Percentiles rank a stretch among this genome's conserved stretches.
Evolutionary conservation across 2,888 invertebrate species (phyloP).

Genomic region (Amphipoea oculea): DNA sequence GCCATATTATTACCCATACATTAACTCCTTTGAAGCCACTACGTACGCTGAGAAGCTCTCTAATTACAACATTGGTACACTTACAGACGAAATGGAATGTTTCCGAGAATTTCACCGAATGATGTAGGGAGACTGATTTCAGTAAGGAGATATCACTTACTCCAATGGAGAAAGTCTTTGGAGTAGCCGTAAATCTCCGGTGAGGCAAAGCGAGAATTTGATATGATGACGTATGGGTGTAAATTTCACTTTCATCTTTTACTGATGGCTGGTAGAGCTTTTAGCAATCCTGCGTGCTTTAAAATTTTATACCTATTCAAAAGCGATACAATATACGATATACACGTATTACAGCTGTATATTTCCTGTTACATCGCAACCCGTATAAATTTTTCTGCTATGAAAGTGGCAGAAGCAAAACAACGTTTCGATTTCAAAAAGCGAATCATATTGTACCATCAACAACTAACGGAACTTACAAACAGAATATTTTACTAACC

Average conservation of each 20-base stretch:
- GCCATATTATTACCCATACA: slow-evolving; percentile 52
- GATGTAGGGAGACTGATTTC: slow-evolving; percentile 52
- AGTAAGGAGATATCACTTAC: slow-evolving; percentile 56
- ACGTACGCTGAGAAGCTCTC: slow-evolving; percentile 49
- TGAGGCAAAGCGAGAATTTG: slow-evolving; percentile 28
- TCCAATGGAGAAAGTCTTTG: slow-evolving; percentile 50
- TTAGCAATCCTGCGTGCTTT: neutral
- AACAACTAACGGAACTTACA: slow-evolving; percentile 35
- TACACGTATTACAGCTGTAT: neutral
- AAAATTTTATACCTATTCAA: neutral
- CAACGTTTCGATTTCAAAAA: slow-evolving; percentile 36
- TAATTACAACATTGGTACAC: slow-evolving; percentile 63
- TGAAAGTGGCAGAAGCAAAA: slow-evolving; percentile 16
- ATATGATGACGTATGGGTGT: slow-evolving; percentile 28
- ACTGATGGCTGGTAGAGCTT: neutral
- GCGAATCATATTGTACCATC: slow-evolving; percentile 23
- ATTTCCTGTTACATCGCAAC: neutral
- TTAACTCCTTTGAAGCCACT: slow-evolving; percentile 48
- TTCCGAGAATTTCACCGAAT: slow-evolving; percentile 44
- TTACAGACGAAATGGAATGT: slow-evolving; percentile 60
- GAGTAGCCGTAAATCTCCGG: slow-evolving; percentile 29
- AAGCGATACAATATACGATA: neutral
- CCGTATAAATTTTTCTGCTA: slow-evolving; percentile 1
- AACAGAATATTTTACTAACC: slow-evolving; percentile 46
- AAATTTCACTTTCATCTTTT: slow-evolving; percentile 26